Conservation (phyloP, 53 echinoderm and acorn worm genomes). For the Zoroaster sp. region DNA sequence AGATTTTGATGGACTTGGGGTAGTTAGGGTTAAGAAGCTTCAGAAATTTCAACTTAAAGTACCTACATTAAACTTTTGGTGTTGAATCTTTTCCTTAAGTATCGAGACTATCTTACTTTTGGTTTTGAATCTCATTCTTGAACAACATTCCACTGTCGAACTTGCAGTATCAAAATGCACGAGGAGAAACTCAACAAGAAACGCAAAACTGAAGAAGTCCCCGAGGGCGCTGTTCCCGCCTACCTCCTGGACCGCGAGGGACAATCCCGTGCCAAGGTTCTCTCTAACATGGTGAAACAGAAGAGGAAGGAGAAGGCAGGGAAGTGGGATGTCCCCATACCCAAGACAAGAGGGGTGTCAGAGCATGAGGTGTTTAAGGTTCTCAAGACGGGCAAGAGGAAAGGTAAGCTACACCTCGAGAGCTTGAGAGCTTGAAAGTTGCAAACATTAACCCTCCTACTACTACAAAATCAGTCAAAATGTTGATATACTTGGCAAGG, state of each 20-base stretch:
- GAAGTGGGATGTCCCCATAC: slow-evolving; percentile 99
- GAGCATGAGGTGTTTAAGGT: slow-evolving; percentile 98
- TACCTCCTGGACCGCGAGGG: slow-evolving; percentile 97
- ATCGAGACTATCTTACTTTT: no score
- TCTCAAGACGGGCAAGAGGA: slow-evolving; percentile 93
- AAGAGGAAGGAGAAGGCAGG: slow-evolving; percentile 99
- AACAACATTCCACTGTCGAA: neutral
- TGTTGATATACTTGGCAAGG: no score
- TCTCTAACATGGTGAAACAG: slow-evolving; percentile 99
- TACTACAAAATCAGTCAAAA: no score
- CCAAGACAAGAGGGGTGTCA: slow-evolving; percentile 88
- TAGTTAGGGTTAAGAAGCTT: no score
- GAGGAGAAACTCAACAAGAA: slow-evolving; percentile 96
- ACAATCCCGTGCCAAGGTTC: slow-evolving; percentile 92
- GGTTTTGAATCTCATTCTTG: no score
- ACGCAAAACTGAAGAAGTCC: slow-evolving; percentile 84
- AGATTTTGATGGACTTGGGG: no score
- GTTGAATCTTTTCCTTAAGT: no score
- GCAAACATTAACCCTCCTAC: no score
- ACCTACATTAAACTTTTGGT: no score
- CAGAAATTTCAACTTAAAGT: no score
- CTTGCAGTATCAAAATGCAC: slow-evolving; percentile 94
- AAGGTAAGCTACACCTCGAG: slow-evolving; percentile 62
- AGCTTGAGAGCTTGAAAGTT: neutral
- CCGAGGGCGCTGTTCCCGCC: slow-evolving; percentile 98